Evolutionary conservation across 2,113 vertebrate species (phyloP).

Genomic region (Tragelaphus buxtoni): DNA sequence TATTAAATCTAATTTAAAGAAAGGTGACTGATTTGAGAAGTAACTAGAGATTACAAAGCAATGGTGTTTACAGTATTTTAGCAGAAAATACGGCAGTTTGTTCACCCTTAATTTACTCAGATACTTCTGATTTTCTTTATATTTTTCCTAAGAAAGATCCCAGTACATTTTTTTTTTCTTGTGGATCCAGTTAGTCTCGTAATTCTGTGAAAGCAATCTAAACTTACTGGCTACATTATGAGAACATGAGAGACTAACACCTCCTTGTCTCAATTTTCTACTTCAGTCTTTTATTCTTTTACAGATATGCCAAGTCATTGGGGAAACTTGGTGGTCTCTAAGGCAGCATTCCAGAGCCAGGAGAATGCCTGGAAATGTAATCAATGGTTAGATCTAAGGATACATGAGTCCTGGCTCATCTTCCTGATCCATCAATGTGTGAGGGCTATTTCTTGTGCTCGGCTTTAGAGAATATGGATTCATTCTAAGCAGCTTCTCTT

Average conservation of each 20-base stretch:
- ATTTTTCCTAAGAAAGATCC: neutral
- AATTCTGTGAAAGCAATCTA: neutral
- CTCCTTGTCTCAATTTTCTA: neutral
- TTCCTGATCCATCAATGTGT: neutral
- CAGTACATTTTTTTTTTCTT: neutral
- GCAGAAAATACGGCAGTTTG: neutral
- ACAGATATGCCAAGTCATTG: neutral
- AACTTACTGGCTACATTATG: neutral
- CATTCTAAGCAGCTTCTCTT: neutral
- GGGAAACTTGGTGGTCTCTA: neutral
- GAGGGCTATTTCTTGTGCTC: neutral
- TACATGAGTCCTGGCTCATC: neutral
- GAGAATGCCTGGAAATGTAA: neutral
- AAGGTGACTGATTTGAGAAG: constrained; percentile 1
- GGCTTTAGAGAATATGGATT: neutral
- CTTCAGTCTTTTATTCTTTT: neutral
- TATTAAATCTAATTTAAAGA: neutral
- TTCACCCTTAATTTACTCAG: neutral
- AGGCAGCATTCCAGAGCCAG: neutral
- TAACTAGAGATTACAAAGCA: neutral
- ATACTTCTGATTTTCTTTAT: neutral
- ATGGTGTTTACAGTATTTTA: neutral
- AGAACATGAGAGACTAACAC: neutral
- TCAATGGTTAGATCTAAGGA: neutral
- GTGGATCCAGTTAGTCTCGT: neutral